Evolutionary conservation across 2,888 invertebrate species (phyloP), one percentile per base, ranked within the genome.

Genomic region (Myathropa florea): DNA sequence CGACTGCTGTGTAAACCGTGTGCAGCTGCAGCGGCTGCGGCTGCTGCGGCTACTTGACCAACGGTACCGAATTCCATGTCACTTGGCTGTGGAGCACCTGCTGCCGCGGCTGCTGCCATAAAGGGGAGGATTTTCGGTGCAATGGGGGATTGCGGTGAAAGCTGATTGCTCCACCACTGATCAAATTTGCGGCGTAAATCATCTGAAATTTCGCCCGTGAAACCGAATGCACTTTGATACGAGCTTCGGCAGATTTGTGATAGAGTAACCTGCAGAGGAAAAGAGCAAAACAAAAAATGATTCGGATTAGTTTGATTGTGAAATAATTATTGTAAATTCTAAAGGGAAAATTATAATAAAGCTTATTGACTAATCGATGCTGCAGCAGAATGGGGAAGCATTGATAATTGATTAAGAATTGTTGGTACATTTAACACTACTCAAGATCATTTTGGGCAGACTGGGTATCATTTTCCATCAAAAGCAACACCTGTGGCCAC

Each of bases 161-260:
- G 94, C 90, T 96, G 96, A 76, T 95, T 94, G 59, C 95, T 95
- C 95, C 97, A 97, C 98, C 98, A 98, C 78, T 96, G 96, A 91
- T 98, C 98, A 92, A 98, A 98, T 92, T 97, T 97, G 82, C 97
- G 94, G 28, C 97, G 95, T 90, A 96, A 95, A 70, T 98, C 98
- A 89, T 98, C 98, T 0, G 96, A 95, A 9, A 96, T 95, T 89
- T 97, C 97, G 64, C 94, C 94, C 0, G 92, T 91, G 89, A 95
- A 94, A 3, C 95, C 94, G 26, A 95, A 95, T 10, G 94, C 94
- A 28, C 95, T 94, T 90, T 95, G 93, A 91, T 95, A 94, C 68
- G 95, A 95, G 23, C 96, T 96, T 84, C 97, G 95, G 91, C 97
- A 97, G 85, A 98, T 95, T 90, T 97, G 97, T 84, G 97, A 95